These are phyloP conservation scores for Pachyrhynchus sulphureomaculatus DNA, from an alignment of 1,140 invertebrate genomes.

Conservation along the genomic window DNA sequence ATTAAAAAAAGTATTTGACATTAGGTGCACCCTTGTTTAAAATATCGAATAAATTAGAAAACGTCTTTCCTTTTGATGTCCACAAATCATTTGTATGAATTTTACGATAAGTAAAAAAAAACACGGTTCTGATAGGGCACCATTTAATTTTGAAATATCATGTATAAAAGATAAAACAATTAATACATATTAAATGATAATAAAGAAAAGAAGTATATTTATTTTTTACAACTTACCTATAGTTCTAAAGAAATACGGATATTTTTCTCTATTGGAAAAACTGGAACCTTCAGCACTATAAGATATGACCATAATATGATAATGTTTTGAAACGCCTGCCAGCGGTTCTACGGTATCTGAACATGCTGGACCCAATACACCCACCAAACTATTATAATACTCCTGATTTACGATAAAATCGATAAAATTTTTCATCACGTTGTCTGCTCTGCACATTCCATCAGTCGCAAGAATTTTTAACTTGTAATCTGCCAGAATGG, in stretches of 20 bases:
- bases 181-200: no score
- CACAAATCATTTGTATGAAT: no score
- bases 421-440: slow-evolving; percentile 78
- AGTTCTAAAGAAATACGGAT: slow-evolving; percentile 82
- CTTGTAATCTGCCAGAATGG: slow-evolving; percentile 64
- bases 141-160: no score
- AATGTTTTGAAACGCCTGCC: slow-evolving; percentile 77
- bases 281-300: slow-evolving; percentile 78
- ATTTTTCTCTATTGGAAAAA: slow-evolving; percentile 68
- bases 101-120: no score
- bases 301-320: slow-evolving; percentile 74
- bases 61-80: no score
- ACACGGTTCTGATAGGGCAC: no score
- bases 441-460: slow-evolving; percentile 73
- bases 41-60: no score
- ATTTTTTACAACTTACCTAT: slow-evolving; percentile 52
- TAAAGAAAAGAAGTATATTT: no score
- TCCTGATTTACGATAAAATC: slow-evolving; percentile 63
- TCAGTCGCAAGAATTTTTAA: slow-evolving; percentile 63
- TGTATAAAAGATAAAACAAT: no score
- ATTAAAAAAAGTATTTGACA: no score
- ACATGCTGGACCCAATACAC: slow-evolving; percentile 81
- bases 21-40: no score
- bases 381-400: slow-evolving; percentile 60
- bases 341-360: slow-evolving; percentile 82